Percentiles rank a stretch among this genome's conserved stretches.
Evolutionary conservation across 2,888 invertebrate genomes (phyloP).

Genomic region (Microchrysa polita): DNA sequence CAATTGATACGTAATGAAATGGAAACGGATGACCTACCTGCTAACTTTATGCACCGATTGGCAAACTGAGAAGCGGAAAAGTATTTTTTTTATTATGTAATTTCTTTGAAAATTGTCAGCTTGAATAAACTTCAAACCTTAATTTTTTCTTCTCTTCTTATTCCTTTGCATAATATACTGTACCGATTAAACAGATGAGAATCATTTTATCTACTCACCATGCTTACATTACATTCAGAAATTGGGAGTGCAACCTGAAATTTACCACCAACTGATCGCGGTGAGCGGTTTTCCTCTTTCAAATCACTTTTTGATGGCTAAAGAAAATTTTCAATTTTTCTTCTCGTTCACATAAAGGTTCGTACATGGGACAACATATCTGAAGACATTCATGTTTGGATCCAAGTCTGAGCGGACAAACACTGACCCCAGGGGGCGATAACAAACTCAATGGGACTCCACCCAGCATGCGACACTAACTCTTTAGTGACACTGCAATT

Average conservation of each 20-base stretch:
- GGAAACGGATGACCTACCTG: too few species aligned
- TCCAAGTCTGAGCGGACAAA: conserved; percentile 39
- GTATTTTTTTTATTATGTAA: too few species aligned
- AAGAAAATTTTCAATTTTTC: conserved; percentile 20
- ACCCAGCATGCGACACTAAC: conserved; percentile 52
- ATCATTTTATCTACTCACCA: conserved; percentile 31
- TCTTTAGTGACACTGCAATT: conserved; percentile 51
- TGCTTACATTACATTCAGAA: conserved; percentile 16
- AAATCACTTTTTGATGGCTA: conserved; percentile 29
- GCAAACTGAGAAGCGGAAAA: too few species aligned
- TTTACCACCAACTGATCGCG: conserved; percentile 33
- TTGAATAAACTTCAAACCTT: too few species aligned
- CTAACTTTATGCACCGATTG: too few species aligned
- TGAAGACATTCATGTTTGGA: conserved; percentile 16
- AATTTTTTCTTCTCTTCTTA: too few species aligned
- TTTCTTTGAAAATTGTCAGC: too few species aligned
- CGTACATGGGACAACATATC: background rate
- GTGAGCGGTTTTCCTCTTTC: conserved; percentile 15
- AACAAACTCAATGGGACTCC: conserved; percentile 50
- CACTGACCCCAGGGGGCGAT: conserved; percentile 51
- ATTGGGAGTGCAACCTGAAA: conserved; percentile 30
- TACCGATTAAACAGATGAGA: conserved; percentile 20
- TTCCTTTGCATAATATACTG: background rate
- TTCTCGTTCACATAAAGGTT: too few species aligned
- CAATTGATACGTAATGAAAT: too few species aligned